Conservation (phyloP, 2,113 vertebrate genomes). For the Perccottus glenii region DNA sequence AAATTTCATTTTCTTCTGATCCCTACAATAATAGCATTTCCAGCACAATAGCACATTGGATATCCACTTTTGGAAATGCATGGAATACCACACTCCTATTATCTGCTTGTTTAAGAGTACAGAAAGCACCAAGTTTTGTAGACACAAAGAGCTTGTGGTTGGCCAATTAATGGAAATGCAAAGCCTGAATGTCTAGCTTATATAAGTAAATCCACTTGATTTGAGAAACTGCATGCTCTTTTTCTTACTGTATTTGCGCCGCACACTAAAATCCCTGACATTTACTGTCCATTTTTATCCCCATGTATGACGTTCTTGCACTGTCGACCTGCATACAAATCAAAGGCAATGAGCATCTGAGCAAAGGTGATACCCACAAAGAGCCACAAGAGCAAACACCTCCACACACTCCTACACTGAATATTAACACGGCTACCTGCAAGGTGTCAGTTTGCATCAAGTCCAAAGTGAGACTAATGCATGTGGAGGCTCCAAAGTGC, state of each 20-base stretch:
- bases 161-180: neutral
- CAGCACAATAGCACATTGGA: neutral
- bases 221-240: neutral
- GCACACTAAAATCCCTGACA: constrained; percentile 5
- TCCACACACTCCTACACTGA: constrained; percentile 15
- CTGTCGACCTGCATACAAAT: constrained; percentile 32
- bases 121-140: too few species aligned
- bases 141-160: neutral
- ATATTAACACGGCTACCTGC: constrained; percentile 39
- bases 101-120: neutral
- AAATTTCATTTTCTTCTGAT: constrained; percentile 13
- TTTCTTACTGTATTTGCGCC: neutral
- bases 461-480: constrained; percentile 14
- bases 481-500: constrained; percentile 8
- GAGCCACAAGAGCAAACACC: neutral
- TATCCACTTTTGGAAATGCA: constrained; percentile 7
- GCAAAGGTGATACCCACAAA: neutral
- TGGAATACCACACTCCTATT: neutral
- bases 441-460: constrained; percentile 29
- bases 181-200: neutral
- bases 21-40: constrained; percentile 1
- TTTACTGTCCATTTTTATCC: constrained; percentile 38
- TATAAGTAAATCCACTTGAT: neutral
- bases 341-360: constrained; percentile 11
- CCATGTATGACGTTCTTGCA: neutral